Conservation (phyloP, 2,113 vertebrate genomes). For the western clawed frog (Xenopus tropicalis) region DNA sequence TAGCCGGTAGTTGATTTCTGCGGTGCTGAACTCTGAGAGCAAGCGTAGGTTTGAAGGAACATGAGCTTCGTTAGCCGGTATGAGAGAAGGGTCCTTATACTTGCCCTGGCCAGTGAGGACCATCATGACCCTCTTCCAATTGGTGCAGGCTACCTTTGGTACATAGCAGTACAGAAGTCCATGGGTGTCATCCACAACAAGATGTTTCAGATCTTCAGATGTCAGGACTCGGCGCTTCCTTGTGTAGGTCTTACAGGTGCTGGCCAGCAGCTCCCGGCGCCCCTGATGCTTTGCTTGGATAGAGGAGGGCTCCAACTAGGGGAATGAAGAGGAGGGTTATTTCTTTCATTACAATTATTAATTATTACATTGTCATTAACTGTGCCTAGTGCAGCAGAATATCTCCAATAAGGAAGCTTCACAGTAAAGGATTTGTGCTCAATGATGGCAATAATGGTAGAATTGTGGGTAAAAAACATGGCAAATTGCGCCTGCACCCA, state of each 20-base stretch:
- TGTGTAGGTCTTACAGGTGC: constrained; percentile 73
- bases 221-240: constrained; percentile 75
- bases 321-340: background rate
- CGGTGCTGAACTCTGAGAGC: constrained; percentile 76
- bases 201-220: constrained; percentile 80
- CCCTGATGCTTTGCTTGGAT: constrained; percentile 74
- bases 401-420: too few species aligned
- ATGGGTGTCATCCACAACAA: constrained; percentile 84
- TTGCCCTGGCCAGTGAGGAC: constrained; percentile 76
- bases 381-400: too few species aligned
- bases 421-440: too few species aligned
- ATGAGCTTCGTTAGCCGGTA: constrained; percentile 84
- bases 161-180: constrained; percentile 90
- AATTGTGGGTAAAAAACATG: too few species aligned
- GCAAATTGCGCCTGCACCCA: too few species aligned
- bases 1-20: constrained; percentile 84
- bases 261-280: constrained; percentile 73
- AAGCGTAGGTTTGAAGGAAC: constrained; percentile 75
- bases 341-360: too few species aligned
- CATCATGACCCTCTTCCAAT: constrained; percentile 94
- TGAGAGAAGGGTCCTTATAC: constrained; percentile 69
- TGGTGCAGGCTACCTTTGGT: constrained; percentile 92
- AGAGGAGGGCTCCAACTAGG: constrained; percentile 59
- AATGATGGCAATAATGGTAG: too few species aligned
- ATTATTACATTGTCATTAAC: constrained; percentile 2